A percentile compares a stretch with the other conserved stretches of the same genome.
These are phyloP conservation scores for Cetonia aurata DNA, from an alignment of 2,888 invertebrate genomes.

Conservation along the genomic window DNA sequence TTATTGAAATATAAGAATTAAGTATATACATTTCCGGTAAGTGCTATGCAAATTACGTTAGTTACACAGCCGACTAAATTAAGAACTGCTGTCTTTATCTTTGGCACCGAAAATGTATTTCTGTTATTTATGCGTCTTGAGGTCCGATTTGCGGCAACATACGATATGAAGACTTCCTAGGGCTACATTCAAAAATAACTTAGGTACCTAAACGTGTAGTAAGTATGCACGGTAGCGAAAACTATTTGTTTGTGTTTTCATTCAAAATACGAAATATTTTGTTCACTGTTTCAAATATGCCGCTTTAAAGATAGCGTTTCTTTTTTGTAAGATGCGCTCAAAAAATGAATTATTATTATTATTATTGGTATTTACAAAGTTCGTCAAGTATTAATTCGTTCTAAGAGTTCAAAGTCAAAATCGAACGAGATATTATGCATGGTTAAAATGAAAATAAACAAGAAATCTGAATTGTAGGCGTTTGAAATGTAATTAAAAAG, in stretches of 20 bases:
- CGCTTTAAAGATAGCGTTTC: no score
- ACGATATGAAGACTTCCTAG: conserved; percentile 8
- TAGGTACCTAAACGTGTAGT: conserved; percentile 10
- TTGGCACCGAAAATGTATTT: conserved; percentile 9
- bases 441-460: no score
- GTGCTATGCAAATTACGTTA: no score
- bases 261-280: conserved; percentile 19
- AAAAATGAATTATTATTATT: no score
- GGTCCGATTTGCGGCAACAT: background rate
- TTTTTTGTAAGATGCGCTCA: no score
- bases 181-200: conserved; percentile 22
- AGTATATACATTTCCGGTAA: no score
- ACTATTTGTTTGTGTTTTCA: conserved; percentile 17
- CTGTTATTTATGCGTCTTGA: conserved; percentile 10
- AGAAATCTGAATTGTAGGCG: no score
- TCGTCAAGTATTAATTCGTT: no score
- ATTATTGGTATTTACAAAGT: no score
- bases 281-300: background rate
- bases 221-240: background rate
- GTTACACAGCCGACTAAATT: conserved; percentile 17
- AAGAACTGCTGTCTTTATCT: conserved; percentile 10
- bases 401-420: no score
- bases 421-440: no score
- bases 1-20: no score
- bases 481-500: background rate